A percentile compares a stretch with the other conserved stretches of the same genome.
phyloP scores from a whole-genome alignment of 2,888 invertebrate genomes.

The Lasioglossum oenotherae region DNA sequence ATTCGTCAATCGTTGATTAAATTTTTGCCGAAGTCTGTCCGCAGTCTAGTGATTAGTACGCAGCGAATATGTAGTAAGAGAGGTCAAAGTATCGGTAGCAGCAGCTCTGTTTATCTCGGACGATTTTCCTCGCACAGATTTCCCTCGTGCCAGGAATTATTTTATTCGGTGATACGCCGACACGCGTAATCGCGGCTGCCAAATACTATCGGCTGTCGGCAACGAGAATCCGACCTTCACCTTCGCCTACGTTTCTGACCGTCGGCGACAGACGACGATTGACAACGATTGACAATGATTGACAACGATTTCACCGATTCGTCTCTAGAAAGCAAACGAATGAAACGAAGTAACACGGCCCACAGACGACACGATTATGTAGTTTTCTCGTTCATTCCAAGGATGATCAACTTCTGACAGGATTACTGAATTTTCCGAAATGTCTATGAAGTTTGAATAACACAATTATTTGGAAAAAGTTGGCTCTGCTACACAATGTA shows the following conservation, averaged over 20 bases:
- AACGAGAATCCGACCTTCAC: conserved; percentile 17
- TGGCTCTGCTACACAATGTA: too few relatives aligned
- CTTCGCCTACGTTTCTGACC: neutral
- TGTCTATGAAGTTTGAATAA: too few relatives aligned
- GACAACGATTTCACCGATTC: neutral
- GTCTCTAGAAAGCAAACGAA: neutral
- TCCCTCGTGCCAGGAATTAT: neutral
- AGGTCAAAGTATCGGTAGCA: neutral
- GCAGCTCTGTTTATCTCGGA: neutral
- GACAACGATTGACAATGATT: neutral
- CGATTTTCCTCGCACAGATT: neutral
- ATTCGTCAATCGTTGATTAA: too few relatives aligned
- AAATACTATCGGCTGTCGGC: conserved; percentile 9
- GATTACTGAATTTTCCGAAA: too few relatives aligned
- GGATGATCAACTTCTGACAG: too few relatives aligned
- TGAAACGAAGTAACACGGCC: neutral
- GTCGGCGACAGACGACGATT: neutral
- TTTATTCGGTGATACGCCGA: conserved; percentile 3
- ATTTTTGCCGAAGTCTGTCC: too few relatives aligned
- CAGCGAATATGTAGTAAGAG: neutral
- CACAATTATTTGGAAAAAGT: too few relatives aligned
- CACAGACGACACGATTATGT: too few relatives aligned
- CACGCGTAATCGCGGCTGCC: conserved; percentile 11
- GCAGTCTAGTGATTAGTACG: too few relatives aligned
- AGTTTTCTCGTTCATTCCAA: too few relatives aligned